A percentile compares a stretch with the other conserved stretches of the same genome.
phyloP scores from a whole-genome alignment of 1,140 invertebrate genomes.

The Eubasilissa regina region DNA sequence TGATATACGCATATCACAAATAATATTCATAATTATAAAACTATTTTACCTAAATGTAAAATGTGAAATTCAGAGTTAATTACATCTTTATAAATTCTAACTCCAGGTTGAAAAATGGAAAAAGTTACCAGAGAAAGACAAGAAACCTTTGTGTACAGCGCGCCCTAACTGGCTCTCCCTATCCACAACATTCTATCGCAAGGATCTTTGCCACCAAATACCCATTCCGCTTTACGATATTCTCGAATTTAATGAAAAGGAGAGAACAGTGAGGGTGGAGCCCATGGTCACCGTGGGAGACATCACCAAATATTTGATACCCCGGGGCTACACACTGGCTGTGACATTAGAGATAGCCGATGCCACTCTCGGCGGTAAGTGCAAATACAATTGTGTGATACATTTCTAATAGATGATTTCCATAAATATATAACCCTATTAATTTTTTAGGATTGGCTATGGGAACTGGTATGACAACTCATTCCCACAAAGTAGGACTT shows the following conservation, averaged over 20 bases:
- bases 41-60: no score
- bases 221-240: conserved; percentile 79
- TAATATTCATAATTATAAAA: no score
- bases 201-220: conserved; percentile 76
- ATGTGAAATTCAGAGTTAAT: no score
- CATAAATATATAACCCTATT: neutral
- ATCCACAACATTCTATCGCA: conserved; percentile 79
- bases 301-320: conserved; percentile 81
- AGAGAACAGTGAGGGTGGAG: conserved; percentile 81
- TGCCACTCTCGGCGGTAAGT: conserved; percentile 79
- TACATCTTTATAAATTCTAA: neutral
- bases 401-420: conserved; percentile 2
- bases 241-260: conserved; percentile 77
- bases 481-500: conserved; percentile 85
- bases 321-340: conserved; percentile 84
- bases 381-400: neutral
- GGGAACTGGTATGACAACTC: conserved; percentile 87
- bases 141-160: conserved; percentile 77
- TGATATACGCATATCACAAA: no score
- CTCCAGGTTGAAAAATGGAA: conserved; percentile 74
- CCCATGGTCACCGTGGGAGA: conserved; percentile 89
- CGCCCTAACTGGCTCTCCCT: conserved; percentile 80
- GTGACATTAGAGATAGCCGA: conserved; percentile 88
- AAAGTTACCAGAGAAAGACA: conserved; percentile 68
- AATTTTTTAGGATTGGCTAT: conserved; percentile 78